Conservation (phyloP, 1,140 invertebrate genomes). For the Monomorium pharaonis region DNA sequence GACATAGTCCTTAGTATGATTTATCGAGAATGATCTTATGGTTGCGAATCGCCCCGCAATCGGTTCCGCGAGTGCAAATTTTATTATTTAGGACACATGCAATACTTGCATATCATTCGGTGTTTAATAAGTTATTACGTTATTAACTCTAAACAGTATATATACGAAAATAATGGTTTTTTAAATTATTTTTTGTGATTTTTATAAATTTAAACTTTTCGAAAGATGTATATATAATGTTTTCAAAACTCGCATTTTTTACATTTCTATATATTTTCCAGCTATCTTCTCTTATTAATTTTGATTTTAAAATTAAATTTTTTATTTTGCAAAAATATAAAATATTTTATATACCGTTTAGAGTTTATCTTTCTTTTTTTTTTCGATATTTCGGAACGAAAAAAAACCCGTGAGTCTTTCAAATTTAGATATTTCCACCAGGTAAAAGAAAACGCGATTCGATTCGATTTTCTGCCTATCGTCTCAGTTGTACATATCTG, state of each 20-base stretch:
- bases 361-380: neutral
- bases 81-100: conserved; percentile 21
- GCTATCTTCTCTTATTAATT: neutral
- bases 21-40: conserved; percentile 22
- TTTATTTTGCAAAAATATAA: neutral
- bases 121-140: conserved; percentile 48
- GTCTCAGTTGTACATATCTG: conserved; percentile 12
- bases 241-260: neutral
- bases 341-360: conserved; percentile 33
- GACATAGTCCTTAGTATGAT: conserved; percentile 36
- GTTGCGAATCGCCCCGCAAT: neutral
- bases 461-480: conserved; percentile 44
- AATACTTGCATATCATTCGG: conserved; percentile 32
- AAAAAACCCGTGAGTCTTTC: conserved; percentile 71
- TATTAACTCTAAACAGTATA: conserved; percentile 40
- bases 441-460: conserved; percentile 34
- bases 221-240: neutral
- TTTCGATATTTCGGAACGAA: conserved; percentile 36
- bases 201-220: neutral
- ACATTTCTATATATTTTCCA: neutral
- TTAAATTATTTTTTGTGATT: neutral
- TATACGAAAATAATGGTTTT: neutral
- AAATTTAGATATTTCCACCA: conserved; percentile 59
- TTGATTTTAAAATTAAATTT: neutral
- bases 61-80: conserved; percentile 42